phyloP scores from a whole-genome alignment of 53 echinoderm and acorn worm genomes.

The Holothuria leucospilota region DNA sequence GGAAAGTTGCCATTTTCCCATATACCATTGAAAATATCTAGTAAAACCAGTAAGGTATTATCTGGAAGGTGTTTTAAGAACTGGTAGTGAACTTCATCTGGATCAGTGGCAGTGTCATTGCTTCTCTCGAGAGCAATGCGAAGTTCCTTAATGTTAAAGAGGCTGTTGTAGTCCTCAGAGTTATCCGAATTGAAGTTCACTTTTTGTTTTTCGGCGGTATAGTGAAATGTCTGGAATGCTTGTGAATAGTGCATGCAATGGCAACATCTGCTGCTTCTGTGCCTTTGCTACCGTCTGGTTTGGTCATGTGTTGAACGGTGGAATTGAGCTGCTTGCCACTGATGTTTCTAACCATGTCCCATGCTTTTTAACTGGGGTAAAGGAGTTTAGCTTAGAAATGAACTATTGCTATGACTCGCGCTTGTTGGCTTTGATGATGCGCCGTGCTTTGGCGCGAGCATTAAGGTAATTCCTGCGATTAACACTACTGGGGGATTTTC shows the following conservation, averaged over 20 bases:
- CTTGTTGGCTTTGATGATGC: neutral
- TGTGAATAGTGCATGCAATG: neutral
- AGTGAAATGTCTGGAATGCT: neutral
- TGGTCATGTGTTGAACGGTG: neutral
- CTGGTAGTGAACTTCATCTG: too few relatives aligned
- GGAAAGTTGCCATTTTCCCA: too few relatives aligned
- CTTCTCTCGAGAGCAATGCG: too few relatives aligned
- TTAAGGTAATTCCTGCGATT: conserved; percentile 1
- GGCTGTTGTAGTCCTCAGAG: too few relatives aligned
- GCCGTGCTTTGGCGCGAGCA: conserved; percentile 10
- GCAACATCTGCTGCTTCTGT: conserved; percentile 12
- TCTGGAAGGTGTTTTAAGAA: too few relatives aligned
- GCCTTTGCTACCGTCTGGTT: neutral
- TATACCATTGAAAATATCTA: too few relatives aligned
- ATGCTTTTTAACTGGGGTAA: neutral
- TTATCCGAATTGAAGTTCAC: too few relatives aligned
- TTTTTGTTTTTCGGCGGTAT: neutral
- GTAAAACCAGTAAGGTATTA: too few relatives aligned
- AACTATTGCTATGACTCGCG: too few relatives aligned
- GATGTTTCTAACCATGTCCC: neutral
- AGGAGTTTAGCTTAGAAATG: too few relatives aligned
- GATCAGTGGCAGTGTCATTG: too few relatives aligned
- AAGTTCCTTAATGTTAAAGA: too few relatives aligned
- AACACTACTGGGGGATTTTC: neutral
- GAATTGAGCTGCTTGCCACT: neutral